Percentiles rank a stretch among this genome's conserved stretches.
phyloP scores from a whole-genome alignment of 1,140 invertebrate species.

The Caenorhabditis remanei region DNA sequence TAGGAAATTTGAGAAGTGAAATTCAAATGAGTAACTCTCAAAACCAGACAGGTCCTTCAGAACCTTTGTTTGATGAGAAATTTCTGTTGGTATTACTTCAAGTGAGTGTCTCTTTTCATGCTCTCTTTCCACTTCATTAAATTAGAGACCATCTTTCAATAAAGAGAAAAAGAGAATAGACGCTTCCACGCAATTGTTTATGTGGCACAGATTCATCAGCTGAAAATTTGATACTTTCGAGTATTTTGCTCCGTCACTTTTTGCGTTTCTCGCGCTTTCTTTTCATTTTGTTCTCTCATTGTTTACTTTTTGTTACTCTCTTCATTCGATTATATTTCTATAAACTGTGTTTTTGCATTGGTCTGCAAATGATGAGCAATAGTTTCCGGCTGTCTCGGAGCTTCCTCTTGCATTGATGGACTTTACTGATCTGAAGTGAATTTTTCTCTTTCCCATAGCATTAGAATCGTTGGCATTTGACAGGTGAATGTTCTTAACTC shows the following conservation, averaged over 20 bases:
- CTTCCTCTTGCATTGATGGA: not conserved
- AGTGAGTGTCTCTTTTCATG: conserved; percentile 21
- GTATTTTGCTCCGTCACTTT: conserved; percentile 47
- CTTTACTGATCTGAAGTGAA: not conserved
- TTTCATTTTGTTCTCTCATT: not conserved
- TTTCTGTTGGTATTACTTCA: conserved; percentile 1
- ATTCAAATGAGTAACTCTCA: not conserved
- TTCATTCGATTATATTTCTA: conserved; percentile 17
- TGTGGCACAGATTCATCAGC: conserved; percentile 10
- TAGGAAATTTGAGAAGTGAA: too few species aligned
- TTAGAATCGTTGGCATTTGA: too few species aligned
- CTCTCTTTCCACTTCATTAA: conserved; percentile 31
- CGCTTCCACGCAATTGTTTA: conserved; percentile 20
- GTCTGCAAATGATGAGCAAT: not conserved
- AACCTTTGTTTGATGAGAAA: conserved; percentile 4
- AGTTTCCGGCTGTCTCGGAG: not conserved
- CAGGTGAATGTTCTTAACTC: too few species aligned
- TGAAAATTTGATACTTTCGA: conserved; percentile 42
- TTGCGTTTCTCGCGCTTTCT: conserved; percentile 2
- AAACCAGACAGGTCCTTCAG: not conserved
- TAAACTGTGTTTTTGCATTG: not conserved
- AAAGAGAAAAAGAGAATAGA: not conserved
- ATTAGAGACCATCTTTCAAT: not conserved
- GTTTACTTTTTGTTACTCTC: not conserved
- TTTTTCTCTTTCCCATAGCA: not conserved